These are phyloP conservation scores for Conistra vaccinii DNA, from an alignment of 2,888 invertebrate genomes.

Conservation along the genomic window DNA sequence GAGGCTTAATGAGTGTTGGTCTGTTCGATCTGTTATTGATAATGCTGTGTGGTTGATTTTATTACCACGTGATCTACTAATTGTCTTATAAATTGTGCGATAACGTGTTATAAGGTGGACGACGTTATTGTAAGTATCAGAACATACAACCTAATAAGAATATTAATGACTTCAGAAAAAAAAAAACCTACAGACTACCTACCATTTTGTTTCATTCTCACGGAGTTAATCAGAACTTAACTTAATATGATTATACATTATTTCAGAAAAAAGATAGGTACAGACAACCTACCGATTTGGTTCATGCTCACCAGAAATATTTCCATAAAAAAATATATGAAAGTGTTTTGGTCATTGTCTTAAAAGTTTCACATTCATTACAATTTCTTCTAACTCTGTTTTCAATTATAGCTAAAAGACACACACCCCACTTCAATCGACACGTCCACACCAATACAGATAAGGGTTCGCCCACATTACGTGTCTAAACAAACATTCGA, in stretches of 20 bases:
- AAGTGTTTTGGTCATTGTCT: neutral
- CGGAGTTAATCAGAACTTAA: neutral
- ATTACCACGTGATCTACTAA: neutral
- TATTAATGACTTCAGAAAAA: neutral
- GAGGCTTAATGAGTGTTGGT: neutral
- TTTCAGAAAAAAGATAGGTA: neutral
- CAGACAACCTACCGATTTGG: neutral
- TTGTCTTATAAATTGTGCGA: neutral
- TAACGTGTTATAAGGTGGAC: neutral
- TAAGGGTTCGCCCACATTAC: constrained; percentile 64
- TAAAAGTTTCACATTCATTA: neutral
- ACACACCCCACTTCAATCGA: neutral
- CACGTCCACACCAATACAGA: constrained; percentile 30
- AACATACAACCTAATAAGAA: too few species aligned
- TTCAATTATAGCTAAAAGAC: constrained; percentile 22
- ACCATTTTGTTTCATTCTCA: neutral
- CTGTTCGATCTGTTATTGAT: neutral
- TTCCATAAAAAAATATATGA: too few species aligned
- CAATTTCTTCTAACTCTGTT: neutral
- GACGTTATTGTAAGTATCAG: neutral
- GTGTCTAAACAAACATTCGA: constrained; percentile 73
- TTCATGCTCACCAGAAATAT: too few species aligned
- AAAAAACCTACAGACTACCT: neutral
- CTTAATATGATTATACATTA: neutral
- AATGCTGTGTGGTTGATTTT: too few species aligned